These are phyloP conservation scores for Panthera leo DNA, from an alignment of 2,113 vertebrate genomes.

Conservation along the genomic window DNA sequence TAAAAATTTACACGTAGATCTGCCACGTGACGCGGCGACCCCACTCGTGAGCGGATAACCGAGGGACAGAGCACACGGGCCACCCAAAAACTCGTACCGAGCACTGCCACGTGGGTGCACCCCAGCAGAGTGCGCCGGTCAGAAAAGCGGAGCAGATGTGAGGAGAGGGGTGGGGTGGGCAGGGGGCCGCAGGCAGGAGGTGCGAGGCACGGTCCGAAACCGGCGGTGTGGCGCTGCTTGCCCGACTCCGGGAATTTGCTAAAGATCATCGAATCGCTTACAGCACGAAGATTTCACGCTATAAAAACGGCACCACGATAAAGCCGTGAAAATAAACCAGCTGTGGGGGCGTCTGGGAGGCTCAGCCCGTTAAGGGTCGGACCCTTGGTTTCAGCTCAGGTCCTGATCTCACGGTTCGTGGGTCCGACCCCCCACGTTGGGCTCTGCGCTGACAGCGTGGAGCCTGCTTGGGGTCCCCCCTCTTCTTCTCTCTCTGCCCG, in stretches of 20 bases:
- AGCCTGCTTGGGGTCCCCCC: too few species aligned
- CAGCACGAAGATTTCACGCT: neutral
- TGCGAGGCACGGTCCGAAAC: accelerated
- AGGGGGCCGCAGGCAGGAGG: accelerated
- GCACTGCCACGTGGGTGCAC: neutral
- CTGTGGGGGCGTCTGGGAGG: neutral
- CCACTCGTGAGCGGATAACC: accelerated
- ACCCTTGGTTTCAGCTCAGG: too few species aligned
- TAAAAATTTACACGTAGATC: neutral
- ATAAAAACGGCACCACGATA: neutral
- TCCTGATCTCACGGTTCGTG: too few species aligned
- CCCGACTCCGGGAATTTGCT: neutral
- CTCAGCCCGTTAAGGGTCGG: too few species aligned
- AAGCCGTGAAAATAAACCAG: neutral
- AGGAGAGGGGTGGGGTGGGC: neutral
- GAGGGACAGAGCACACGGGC: neutral
- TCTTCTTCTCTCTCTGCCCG: too few species aligned
- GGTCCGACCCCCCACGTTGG: too few species aligned
- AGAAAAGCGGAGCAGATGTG: neutral
- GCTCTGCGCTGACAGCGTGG: too few species aligned
- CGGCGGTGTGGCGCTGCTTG: accelerated
- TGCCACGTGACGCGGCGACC: accelerated
- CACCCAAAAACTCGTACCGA: neutral
- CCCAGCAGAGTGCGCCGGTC: neutral
- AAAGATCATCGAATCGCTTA: neutral